These are phyloP conservation scores for Eupithecia inturbata DNA, from an alignment of 2,888 invertebrate genomes.

Conservation along the genomic window DNA sequence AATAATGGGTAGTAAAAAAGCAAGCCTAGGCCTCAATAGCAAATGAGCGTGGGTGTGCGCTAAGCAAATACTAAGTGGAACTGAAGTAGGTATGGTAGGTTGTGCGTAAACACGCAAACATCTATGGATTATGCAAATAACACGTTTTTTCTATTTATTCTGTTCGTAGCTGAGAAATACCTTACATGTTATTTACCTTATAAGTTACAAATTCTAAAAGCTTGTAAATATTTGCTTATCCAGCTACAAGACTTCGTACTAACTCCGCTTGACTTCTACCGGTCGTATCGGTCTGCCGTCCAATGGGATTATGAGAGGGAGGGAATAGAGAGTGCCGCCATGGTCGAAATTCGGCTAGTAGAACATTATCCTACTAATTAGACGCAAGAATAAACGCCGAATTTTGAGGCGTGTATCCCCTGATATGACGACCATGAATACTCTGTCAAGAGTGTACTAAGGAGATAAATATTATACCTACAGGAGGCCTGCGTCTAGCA, in stretches of 20 bases:
- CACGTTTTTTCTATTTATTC: slow-evolving; percentile 38
- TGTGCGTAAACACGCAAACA: slow-evolving; percentile 47
- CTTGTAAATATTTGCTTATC: background rate
- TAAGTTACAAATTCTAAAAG: slow-evolving; percentile 3
- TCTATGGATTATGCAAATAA: slow-evolving; percentile 44
- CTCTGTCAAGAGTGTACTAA: no score
- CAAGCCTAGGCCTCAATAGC: background rate
- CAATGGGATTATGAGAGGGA: no score
- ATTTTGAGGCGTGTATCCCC: no score
- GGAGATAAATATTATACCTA: no score
- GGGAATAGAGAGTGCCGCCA: no score
- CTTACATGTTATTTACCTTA: background rate
- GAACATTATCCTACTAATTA: no score
- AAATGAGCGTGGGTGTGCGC: background rate
- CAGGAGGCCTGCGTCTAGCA: no score
- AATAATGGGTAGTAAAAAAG: no score
- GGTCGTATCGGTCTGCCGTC: no score
- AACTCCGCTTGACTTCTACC: background rate
- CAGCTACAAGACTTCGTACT: background rate
- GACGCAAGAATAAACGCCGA: no score
- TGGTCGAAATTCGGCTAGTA: no score
- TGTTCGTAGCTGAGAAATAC: slow-evolving; percentile 29
- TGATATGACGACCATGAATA: no score
- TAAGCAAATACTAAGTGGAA: slow-evolving; percentile 14
- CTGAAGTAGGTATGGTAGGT: slow-evolving; percentile 17